These are phyloP conservation scores for Zelleria hepariella DNA, from an alignment of 2,888 invertebrate species.

Conservation along the genomic window DNA sequence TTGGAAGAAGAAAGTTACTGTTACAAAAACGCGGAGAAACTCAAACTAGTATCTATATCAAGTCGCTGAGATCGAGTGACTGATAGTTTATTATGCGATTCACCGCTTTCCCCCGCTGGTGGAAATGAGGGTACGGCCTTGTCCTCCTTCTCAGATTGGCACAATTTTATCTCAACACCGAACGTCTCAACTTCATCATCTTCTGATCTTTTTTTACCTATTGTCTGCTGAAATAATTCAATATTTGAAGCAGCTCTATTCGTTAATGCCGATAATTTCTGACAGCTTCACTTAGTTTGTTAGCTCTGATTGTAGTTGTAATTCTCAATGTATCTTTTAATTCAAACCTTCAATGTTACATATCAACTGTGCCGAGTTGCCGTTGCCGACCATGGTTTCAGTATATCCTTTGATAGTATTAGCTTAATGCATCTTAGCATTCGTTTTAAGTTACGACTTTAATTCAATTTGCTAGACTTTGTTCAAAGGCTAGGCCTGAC, in stretches of 20 bases:
- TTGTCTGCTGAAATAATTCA: too few relatives aligned
- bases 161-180: constrained; percentile 55
- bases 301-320: too few relatives aligned
- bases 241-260: too few relatives aligned
- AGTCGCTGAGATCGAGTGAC: constrained; percentile 14
- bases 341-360: too few relatives aligned
- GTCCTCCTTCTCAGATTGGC: constrained; percentile 61
- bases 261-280: too few relatives aligned
- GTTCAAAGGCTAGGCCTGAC: not conserved
- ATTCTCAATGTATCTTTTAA: too few relatives aligned
- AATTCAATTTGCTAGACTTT: constrained; percentile 2
- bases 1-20: not conserved
- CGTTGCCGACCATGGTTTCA: not conserved
- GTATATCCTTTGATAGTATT: constrained; percentile 38
- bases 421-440: constrained; percentile 18
- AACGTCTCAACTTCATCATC: not conserved
- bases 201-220: too few relatives aligned
- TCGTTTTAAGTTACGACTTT: not conserved
- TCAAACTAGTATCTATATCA: constrained; percentile 12
- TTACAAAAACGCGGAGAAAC: not conserved
- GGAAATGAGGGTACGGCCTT: constrained; percentile 61
- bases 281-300: too few relatives aligned
- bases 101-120: constrained; percentile 38
- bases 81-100: constrained; percentile 34
- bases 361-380: too few relatives aligned